phyloP scores from a whole-genome alignment of 2,797 vertebrate genomes.

The Mormyrus proboscirostris region DNA sequence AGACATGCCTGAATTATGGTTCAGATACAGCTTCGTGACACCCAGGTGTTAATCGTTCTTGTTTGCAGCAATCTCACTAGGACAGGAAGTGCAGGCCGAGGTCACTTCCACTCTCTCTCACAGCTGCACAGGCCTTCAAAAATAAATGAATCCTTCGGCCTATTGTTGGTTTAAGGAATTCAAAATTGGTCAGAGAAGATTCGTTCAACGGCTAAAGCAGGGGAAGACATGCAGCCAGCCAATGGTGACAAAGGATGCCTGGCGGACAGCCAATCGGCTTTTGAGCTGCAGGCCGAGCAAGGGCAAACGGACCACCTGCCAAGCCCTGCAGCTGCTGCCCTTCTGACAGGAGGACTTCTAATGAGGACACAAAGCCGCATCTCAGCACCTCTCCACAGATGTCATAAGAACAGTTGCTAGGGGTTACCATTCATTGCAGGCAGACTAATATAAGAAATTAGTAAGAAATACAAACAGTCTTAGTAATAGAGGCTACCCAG shows the following conservation, averaged over 20 bases:
- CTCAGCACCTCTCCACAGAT: not conserved
- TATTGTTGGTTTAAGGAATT: slow-evolving; percentile 1
- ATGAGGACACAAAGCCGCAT: not conserved
- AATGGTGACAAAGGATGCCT: not conserved
- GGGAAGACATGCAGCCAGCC: not conserved
- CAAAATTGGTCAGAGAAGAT: not conserved
- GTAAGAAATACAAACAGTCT: not conserved
- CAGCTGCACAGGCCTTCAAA: slow-evolving; percentile 1
- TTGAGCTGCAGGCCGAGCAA: not conserved
- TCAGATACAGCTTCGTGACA: not conserved
- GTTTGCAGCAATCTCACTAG: not conserved
- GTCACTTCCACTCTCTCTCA: not conserved
- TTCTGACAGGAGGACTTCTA: slow-evolving; percentile 7
- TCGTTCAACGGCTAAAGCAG: not conserved
- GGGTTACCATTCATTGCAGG: slow-evolving; percentile 15
- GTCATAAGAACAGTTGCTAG: not conserved
- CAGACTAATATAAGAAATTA: not conserved
- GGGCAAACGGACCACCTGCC: not conserved
- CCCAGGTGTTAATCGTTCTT: not conserved
- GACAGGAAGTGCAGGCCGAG: slow-evolving; percentile 7
- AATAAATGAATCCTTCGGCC: not conserved
- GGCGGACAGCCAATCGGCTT: not conserved
- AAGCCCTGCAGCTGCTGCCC: not conserved
- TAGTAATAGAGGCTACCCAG: not conserved
- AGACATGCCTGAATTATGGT: not conserved